Evolutionary conservation across 2,113 vertebrate species (phyloP).

Genomic region (Entomyzon cyanotis): DNA sequence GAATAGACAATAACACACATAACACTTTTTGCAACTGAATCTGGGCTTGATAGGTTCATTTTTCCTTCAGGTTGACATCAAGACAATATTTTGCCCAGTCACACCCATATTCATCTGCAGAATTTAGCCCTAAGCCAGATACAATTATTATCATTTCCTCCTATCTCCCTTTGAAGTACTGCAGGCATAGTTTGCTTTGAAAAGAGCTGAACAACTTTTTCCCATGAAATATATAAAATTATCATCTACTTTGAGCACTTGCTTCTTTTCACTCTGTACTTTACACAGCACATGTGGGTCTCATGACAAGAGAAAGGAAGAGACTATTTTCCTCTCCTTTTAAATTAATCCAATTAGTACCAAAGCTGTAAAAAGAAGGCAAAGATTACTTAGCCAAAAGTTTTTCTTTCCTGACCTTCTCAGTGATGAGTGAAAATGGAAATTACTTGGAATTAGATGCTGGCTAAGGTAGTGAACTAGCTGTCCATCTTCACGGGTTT

Average conservation of each 20-base stretch:
- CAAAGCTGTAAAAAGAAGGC: background rate
- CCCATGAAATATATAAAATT: conserved; percentile 33
- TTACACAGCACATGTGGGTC: background rate
- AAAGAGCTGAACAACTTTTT: conserved; percentile 32
- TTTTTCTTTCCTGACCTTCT: background rate
- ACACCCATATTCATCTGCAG: conserved; percentile 32
- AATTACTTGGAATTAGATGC: background rate
- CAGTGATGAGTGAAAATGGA: background rate
- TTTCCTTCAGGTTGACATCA: background rate
- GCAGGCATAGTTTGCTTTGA: conserved; percentile 34
- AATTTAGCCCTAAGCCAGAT: conserved; percentile 41
- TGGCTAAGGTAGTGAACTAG: background rate
- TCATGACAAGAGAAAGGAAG: background rate
- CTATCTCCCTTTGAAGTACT: conserved; percentile 12
- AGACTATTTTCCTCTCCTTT: background rate
- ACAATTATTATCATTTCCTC: conserved; percentile 53
- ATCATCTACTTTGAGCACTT: background rate
- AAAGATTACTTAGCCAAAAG: background rate
- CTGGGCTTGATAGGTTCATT: background rate
- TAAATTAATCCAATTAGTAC: background rate
- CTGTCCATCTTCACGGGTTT: background rate
- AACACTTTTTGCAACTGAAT: background rate
- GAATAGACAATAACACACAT: background rate
- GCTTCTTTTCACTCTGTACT: background rate
- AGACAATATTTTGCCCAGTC: conserved; percentile 9